Evolutionary conservation across 2,888 invertebrate species (phyloP), one percentile per base, ranked within the genome.

Genomic region (Ligdia adustata): DNA sequence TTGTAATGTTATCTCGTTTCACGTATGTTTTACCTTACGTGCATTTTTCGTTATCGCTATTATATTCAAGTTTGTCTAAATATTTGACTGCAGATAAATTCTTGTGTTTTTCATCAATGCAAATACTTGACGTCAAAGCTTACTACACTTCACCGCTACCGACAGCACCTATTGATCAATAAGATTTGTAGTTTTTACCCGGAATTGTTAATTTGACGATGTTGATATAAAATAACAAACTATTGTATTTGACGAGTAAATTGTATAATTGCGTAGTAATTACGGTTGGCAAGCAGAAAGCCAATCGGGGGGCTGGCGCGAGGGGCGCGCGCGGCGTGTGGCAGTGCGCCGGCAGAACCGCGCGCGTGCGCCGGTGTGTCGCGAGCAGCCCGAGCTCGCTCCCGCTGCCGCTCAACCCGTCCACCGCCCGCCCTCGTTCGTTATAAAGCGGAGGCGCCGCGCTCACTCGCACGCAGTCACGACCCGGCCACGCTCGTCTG

Each of bases 401-500:
- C 52, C 61, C 75, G 72, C 71, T 48, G 48, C 60, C 65, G 64
- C 66, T 65, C 52, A 64, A 44, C 58, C 64, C 69, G 64, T 56
- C 49, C 57, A 60, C 62, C 60, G 46, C 60, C 64, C 64, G 69
- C 69, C 70, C 75, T 66, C 68, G 69, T 75, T 66, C 68, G 69
- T 78, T 43, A 85, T 87, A 86, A 82, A 85, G 82, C 79, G 71
- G 72, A 69, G 69, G 64, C 70, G 66, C 72, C 74, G 74, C 79
- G 67, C 69, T 64, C 74, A 75, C 75, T 81, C 80, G 80, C 82
- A 82, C 81, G 79, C 88, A 85, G 84, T 87, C 81, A 76, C 80
- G 73, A 72, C 76, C 75, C 72, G 69, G 67, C 85, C 80, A 75
- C 81, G 79, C 73, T 77, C 82, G 73, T 72, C 72, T 60, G 75